Percentiles rank a stretch among this genome's conserved stretches.
These are phyloP conservation scores for Crotophaga sulcirostris DNA, from an alignment of 2,113 vertebrate genomes.

Conservation along the genomic window DNA sequence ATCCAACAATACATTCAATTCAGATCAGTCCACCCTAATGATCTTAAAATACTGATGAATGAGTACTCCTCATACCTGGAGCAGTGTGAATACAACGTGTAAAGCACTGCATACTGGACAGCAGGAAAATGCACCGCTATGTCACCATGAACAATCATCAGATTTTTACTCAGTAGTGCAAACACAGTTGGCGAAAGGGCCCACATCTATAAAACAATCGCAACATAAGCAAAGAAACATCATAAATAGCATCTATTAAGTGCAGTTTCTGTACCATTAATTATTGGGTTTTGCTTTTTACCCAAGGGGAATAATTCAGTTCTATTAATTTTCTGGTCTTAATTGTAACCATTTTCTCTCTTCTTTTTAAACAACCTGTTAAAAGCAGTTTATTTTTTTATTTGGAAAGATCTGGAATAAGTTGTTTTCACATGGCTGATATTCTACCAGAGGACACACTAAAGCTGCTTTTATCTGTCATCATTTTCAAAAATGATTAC, in stretches of 20 bases:
- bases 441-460: not conserved
- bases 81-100: conserved; percentile 95
- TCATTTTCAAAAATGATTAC: not conserved
- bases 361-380: not conserved
- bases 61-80: conserved; percentile 83
- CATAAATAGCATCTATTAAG: not conserved
- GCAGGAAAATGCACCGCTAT: conserved; percentile 91
- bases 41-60: not conserved
- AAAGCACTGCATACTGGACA: conserved; percentile 93
- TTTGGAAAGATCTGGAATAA: not conserved
- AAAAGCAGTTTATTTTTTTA: not conserved
- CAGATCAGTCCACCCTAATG: not conserved
- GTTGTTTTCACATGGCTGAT: not conserved
- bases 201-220: conserved; percentile 89
- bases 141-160: conserved; percentile 90
- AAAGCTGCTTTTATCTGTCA: not conserved
- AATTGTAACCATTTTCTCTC: not conserved
- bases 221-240: not conserved
- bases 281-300: not conserved
- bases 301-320: not conserved
- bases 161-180: conserved; percentile 92
- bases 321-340: not conserved
- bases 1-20: not conserved
- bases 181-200: conserved; percentile 96
- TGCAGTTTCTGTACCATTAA: not conserved